phyloP scores from a whole-genome alignment of 1,140 invertebrate species.

The Eufriesea mexicana region DNA sequence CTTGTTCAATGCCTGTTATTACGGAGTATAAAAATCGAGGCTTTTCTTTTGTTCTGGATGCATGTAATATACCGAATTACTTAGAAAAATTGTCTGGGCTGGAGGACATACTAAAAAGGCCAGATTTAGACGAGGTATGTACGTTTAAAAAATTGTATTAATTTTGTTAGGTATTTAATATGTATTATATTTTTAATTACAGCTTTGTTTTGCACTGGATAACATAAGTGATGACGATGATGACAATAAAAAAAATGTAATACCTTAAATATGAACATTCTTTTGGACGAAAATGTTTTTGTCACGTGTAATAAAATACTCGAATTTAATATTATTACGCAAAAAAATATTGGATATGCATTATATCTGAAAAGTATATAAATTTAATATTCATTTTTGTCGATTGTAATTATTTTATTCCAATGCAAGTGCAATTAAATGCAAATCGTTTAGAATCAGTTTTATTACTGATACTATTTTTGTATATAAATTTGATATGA shows the following conservation, averaged over 20 bases:
- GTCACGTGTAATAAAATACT: neutral
- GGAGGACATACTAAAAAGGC: conserved; percentile 87
- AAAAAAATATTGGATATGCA: neutral
- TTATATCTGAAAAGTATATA: neutral
- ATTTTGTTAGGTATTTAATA: neutral
- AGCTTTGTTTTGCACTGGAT: conserved; percentile 75
- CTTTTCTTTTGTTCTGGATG: conserved; percentile 91
- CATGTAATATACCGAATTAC: conserved; percentile 92
- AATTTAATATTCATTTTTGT: neutral
- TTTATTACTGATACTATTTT: neutral
- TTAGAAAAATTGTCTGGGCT: conserved; percentile 95
- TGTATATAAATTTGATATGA: conserved; percentile 28
- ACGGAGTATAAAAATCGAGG: conserved; percentile 86
- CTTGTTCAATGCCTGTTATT: conserved; percentile 90
- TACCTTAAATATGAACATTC: neutral
- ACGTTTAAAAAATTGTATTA: neutral
- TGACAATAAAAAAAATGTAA: neutral
- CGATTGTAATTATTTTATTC: neutral
- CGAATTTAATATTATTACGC: neutral
- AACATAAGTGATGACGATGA: conserved; percentile 72
- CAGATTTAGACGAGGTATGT: conserved; percentile 85
- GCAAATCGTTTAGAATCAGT: neutral
- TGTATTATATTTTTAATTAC: conserved; percentile 42
- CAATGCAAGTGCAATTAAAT: neutral
- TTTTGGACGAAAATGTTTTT: neutral